phyloP scores from a whole-genome alignment of 2,113 vertebrate species.

The Atractosteus spatula region DNA sequence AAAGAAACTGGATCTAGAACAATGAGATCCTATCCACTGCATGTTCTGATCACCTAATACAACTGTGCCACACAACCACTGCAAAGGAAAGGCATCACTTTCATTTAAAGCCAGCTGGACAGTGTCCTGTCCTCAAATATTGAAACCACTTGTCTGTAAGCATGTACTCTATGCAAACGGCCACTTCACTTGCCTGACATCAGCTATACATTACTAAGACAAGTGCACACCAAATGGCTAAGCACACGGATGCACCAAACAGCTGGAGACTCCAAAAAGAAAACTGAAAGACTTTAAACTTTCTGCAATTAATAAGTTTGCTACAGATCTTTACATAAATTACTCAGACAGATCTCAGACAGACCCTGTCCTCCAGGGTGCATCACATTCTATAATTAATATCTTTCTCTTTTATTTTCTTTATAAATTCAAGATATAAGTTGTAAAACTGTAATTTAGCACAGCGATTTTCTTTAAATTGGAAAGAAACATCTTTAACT shows the following conservation, averaged over 20 bases:
- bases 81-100: not conserved
- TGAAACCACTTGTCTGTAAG: constrained; percentile 2
- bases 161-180: not conserved
- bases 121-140: not conserved
- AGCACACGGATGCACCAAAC: not conserved
- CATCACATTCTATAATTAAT: too few relatives aligned
- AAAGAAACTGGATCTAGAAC: not conserved
- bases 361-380: too few relatives aligned
- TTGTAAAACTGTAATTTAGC: too few relatives aligned
- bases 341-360: too few relatives aligned
- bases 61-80: not conserved
- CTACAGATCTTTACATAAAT: too few relatives aligned
- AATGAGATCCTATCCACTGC: not conserved
- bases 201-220: not conserved
- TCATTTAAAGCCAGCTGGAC: not conserved
- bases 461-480: too few relatives aligned
- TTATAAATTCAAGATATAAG: too few relatives aligned
- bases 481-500: too few relatives aligned
- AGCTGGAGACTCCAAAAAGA: not conserved
- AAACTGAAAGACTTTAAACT: not conserved
- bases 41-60: not conserved
- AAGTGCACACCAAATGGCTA: not conserved
- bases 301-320: too few relatives aligned
- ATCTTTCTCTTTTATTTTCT: too few relatives aligned
- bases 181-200: not conserved